Percentiles rank a stretch among this genome's conserved stretches.
Conservation (phyloP, 2,888 invertebrate species). For the Muschampia plurimacula region DNA sequence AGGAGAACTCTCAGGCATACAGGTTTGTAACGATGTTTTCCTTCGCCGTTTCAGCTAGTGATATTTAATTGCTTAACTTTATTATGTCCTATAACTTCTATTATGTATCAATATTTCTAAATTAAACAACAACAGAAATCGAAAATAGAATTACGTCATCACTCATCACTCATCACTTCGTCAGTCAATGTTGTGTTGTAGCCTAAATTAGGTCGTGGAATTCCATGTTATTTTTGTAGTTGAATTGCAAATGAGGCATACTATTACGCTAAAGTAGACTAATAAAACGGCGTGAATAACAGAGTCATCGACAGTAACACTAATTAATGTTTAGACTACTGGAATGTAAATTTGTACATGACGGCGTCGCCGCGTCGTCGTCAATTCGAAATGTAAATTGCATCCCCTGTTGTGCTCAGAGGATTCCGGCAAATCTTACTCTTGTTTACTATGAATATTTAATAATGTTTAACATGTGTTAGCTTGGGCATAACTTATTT, state of each 20-base stretch:
- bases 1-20: no score
- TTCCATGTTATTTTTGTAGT: constrained; percentile 19
- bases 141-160: background rate
- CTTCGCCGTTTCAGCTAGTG: no score
- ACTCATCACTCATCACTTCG: no score
- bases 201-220: background rate
- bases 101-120: background rate
- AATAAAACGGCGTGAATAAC: constrained; percentile 60
- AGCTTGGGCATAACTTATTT: background rate
- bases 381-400: constrained; percentile 40
- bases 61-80: background rate
- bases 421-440: constrained; percentile 25
- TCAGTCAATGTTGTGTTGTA: background rate
- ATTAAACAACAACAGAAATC: background rate
- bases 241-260: constrained; percentile 54
- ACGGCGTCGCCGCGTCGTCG: constrained; percentile 32
- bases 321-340: constrained; percentile 50
- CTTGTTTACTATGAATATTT: constrained; percentile 23
- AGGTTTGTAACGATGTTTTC: no score
- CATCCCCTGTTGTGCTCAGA: constrained; percentile 17
- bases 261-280: constrained; percentile 50
- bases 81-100: no score
- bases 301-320: constrained; percentile 52
- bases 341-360: constrained; percentile 41
- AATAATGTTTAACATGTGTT: constrained; percentile 10